Percentiles rank a stretch among this genome's conserved stretches.
Evolutionary conservation across 2,113 vertebrate species (phyloP).

Genomic region (Hippocampus comes): DNA sequence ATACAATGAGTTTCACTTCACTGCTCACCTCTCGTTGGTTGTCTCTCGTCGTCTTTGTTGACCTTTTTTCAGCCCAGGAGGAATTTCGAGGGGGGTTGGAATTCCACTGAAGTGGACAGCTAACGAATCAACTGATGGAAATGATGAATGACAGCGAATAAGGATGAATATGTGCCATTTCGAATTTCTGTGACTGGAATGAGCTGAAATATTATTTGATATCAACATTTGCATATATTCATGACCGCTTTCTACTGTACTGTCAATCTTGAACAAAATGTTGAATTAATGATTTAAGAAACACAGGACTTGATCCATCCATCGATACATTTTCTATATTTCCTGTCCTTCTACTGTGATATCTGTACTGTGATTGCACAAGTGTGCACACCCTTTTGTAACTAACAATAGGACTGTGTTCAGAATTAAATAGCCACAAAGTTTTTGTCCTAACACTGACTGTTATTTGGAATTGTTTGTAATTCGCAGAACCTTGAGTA

Average conservation of each 20-base stretch:
- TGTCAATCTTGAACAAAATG: neutral
- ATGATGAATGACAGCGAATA: constrained; percentile 27
- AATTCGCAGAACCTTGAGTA: too few relatives aligned
- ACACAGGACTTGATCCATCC: neutral
- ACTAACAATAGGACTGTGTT: neutral
- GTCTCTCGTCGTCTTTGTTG: constrained; percentile 69
- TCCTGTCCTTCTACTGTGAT: neutral
- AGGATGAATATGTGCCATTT: constrained; percentile 40
- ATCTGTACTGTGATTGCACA: neutral
- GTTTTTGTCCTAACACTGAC: too few relatives aligned
- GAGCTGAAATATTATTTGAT: neutral
- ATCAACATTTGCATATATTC: neutral
- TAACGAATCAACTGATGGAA: neutral
- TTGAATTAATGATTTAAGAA: neutral
- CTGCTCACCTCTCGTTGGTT: constrained; percentile 72
- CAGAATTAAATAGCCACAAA: neutral
- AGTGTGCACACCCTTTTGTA: neutral
- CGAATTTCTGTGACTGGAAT: constrained; percentile 25
- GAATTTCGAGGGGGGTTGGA: constrained; percentile 53
- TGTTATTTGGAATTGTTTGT: too few relatives aligned
- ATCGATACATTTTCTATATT: neutral
- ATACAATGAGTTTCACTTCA: constrained; percentile 73
- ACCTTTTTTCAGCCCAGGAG: constrained; percentile 67
- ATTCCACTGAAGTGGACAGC: constrained; percentile 46
- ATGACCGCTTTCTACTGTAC: neutral